Evolutionary conservation across 2,797 vertebrate genomes (phyloP).

Genomic region (Spondyliosoma cantharus): DNA sequence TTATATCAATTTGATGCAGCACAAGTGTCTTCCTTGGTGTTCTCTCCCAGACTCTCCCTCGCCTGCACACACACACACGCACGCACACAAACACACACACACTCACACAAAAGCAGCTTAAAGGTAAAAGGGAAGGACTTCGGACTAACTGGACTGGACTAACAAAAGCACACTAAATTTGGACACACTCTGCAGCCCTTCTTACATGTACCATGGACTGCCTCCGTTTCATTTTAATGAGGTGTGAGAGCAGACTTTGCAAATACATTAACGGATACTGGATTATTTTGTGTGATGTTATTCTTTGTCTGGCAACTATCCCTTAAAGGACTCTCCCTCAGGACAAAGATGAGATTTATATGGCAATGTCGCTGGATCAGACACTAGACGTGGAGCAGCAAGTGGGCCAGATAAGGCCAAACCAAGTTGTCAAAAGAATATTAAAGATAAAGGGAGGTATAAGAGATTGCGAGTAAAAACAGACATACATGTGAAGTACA

Average conservation of each 20-base stretch:
- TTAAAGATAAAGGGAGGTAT: background rate
- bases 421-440: background rate
- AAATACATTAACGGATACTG: background rate
- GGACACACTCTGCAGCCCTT: too few relatives aligned
- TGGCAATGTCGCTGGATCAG: background rate
- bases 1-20: background rate
- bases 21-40: background rate
- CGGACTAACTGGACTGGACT: background rate
- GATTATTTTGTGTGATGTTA: background rate
- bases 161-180: background rate
- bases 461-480: background rate
- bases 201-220: background rate
- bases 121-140: background rate
- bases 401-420: background rate
- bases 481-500: background rate
- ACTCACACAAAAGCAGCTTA: background rate
- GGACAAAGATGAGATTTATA: background rate
- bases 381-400: background rate
- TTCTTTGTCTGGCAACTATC: background rate
- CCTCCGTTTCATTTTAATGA: background rate
- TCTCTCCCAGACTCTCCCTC: background rate
- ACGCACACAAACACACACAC: background rate
- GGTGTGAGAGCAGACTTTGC: background rate
- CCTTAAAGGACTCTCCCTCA: background rate
- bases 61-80: background rate